phyloP scores from a whole-genome alignment of 2,888 invertebrate species.

The Lycaena phlaeas region DNA sequence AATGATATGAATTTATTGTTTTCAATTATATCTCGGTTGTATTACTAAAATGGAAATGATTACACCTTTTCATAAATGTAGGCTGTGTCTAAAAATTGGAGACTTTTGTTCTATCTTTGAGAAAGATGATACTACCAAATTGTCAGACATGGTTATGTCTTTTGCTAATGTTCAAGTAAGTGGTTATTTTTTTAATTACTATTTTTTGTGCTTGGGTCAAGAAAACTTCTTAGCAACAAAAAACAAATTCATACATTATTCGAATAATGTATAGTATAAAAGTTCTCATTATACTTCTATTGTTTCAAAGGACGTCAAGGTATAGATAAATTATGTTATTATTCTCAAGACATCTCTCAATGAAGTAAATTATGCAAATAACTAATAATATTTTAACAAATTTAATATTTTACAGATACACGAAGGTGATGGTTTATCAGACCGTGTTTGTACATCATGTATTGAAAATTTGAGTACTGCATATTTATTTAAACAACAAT shows the following conservation, averaged over 20 bases:
- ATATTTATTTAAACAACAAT: slow-evolving; percentile 60
- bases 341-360: no score
- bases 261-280: no score
- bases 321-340: no score
- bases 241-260: no score
- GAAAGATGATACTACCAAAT: slow-evolving; percentile 56
- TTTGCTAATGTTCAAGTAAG: slow-evolving; percentile 54
- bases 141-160: slow-evolving; percentile 67
- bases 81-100: slow-evolving; percentile 59
- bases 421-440: slow-evolving; percentile 59
- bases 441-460: slow-evolving; percentile 57
- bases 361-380: no score
- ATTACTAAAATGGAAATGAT: slow-evolving; percentile 15
- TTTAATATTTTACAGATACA: slow-evolving; percentile 40
- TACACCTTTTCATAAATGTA: slow-evolving; percentile 54
- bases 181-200: no score
- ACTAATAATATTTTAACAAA: no score
- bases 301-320: no score
- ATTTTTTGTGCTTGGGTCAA: no score
- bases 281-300: no score
- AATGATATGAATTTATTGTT: no score
- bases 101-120: slow-evolving; percentile 66
- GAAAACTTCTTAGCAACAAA: no score
- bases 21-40: not conserved
- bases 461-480: slow-evolving; percentile 63